Conservation (phyloP, 1,140 invertebrate species). For the Cylas formicarius region DNA sequence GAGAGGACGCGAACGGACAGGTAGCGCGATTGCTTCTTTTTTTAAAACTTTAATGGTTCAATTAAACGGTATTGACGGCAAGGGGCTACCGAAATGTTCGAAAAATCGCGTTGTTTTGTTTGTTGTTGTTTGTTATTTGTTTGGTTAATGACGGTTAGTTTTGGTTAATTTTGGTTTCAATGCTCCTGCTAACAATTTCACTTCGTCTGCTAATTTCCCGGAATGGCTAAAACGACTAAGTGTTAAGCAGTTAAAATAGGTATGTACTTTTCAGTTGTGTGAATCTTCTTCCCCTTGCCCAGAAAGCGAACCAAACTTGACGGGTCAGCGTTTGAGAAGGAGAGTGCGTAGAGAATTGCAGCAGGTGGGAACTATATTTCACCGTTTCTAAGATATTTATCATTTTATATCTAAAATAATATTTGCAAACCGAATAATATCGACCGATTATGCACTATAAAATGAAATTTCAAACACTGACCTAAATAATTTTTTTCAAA, state of each 20-base stretch:
- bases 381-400: too few relatives aligned
- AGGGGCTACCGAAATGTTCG: background rate
- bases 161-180: too few relatives aligned
- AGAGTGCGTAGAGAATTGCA: conserved; percentile 4
- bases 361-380: background rate
- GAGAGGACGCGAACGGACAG: conserved; percentile 5
- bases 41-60: background rate
- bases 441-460: too few relatives aligned
- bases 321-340: conserved; percentile 6
- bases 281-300: conserved; percentile 7
- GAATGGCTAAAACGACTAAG: too few relatives aligned
- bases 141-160: background rate
- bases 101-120: background rate
- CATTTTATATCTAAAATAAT: too few relatives aligned
- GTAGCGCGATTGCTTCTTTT: background rate
- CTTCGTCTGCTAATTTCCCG: too few relatives aligned
- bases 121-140: background rate
- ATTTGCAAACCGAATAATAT: too few relatives aligned
- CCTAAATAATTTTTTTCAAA: too few relatives aligned
- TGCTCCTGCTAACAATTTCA: too few relatives aligned
- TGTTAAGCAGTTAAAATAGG: too few relatives aligned
- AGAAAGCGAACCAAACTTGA: conserved; percentile 10
- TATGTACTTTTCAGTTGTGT: conserved; percentile 15
- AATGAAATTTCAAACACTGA: too few relatives aligned
- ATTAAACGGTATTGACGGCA: background rate